Evolutionary conservation across 2,888 invertebrate genomes (phyloP), one percentile per base, ranked within the genome.

Genomic region (Lithosia quadra): DNA sequence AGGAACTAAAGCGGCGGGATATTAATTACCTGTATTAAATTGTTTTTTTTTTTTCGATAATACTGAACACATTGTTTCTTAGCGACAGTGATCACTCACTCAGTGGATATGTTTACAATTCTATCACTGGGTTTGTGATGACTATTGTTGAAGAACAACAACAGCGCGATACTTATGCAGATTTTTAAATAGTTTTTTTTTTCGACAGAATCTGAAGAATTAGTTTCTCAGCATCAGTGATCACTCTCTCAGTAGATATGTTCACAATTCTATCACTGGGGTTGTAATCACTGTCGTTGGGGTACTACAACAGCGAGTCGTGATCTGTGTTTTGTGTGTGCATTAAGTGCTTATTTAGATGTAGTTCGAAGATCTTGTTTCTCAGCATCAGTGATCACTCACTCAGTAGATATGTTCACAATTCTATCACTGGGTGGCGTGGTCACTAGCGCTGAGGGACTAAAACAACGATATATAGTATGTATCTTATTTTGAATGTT

Each of bases 211-310:
- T 8, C 21, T 24, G 10, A 36, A 15, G 61, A 34, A 39, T 28
- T 1, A 7, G 33, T 43, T 18, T 39, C 55, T 55, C 2, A 61
- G n/a, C 34, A 21, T 24, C 28, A 65, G 68, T 67, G 15, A 9
- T 69, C 68, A 77, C 61, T 63, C 55, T 58, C 68, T 61, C 67
- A 79, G 73, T 70, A 67, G 70, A 75, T 69, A 75, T 63, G 71
- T 75, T 66, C n/a, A 10, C 28, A 22, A 71, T 71, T 71, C 61
- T 72, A 68, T 73, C 75, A 76, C 79, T 77, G 75, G 72, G n/a
- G n/a, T n/a, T n/a, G 69, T n/a, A n/a, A n/a, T n/a, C n/a, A n/a
- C n/a, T n/a, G n/a, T n/a, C n/a, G n/a, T n/a, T n/a, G n/a, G n/a
- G n/a, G 24, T 24, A 55, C 22, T 55, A 24, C 53, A 68, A n/a